Evolutionary conservation across 2,113 vertebrate genomes (phyloP).

Genomic region (Castor canadensis): DNA sequence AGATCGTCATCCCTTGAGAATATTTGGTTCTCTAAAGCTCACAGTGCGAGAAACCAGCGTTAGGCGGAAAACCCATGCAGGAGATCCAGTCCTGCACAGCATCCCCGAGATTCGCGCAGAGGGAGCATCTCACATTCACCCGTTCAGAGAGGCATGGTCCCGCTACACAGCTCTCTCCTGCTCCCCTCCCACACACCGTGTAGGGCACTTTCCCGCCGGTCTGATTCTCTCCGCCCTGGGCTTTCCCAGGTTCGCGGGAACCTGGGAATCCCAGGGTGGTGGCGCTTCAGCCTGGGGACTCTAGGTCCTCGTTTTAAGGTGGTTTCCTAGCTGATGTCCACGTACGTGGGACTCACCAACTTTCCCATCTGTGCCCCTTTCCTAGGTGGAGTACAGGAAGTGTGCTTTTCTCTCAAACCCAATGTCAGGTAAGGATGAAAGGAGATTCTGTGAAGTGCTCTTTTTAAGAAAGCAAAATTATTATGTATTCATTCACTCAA

Average conservation of each 20-base stretch:
- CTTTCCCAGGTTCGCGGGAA: not conserved
- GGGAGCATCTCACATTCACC: not conserved
- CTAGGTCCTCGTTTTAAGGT: not conserved
- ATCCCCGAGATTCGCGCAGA: fast-evolving
- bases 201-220: fast-evolving
- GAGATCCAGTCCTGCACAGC: not conserved
- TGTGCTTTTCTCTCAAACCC: not conserved
- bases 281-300: not conserved
- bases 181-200: no score
- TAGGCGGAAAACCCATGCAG: not conserved
- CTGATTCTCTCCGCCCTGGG: not conserved
- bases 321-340: not conserved
- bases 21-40: not conserved
- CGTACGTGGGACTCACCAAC: not conserved
- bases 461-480: not conserved
- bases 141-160: fast-evolving
- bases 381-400: not conserved
- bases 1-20: not conserved
- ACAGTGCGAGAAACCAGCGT: fast-evolving
- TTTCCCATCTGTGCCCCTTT: not conserved
- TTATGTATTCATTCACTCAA: not conserved
- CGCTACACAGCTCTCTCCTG: not conserved
- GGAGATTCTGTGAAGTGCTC: no score
- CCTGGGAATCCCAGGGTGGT: not conserved
- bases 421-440: not conserved